phyloP scores from a whole-genome alignment of 2,113 vertebrate species.

The Antechinus stuartii region DNA sequence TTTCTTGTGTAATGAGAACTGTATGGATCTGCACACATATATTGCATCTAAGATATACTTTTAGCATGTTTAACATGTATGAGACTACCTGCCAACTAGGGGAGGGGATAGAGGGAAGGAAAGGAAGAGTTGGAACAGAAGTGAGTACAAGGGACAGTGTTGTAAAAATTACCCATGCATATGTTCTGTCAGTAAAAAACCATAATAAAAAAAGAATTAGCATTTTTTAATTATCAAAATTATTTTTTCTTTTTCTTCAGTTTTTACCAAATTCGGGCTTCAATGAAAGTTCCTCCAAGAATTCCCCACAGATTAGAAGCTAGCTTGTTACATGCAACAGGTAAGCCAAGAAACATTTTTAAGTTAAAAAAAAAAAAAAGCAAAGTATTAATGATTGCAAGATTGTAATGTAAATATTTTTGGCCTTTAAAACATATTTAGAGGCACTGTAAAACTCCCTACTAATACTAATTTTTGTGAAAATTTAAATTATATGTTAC shows the following conservation, averaged over 20 bases:
- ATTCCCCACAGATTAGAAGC: conserved; percentile 96
- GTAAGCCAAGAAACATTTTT: conserved; percentile 84
- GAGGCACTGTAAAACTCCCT: conserved; percentile 8
- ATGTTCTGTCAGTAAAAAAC: too few species aligned
- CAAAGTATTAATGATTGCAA: conserved; percentile 25
- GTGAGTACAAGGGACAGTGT: too few species aligned
- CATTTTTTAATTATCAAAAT: conserved; percentile 70
- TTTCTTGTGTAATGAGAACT: too few species aligned
- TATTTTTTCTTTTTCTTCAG: conserved; percentile 83
- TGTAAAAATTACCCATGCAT: too few species aligned
- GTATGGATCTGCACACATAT: too few species aligned
- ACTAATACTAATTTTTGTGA: neutral
- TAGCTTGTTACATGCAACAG: conserved; percentile 92
- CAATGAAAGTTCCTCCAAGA: conserved; percentile 95
- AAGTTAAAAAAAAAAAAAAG: conserved; percentile 36
- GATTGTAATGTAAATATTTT: conserved; percentile 37
- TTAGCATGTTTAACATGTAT: too few species aligned
- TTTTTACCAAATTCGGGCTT: conserved; percentile 97
- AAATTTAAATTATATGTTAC: neutral
- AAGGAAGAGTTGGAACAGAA: too few species aligned
- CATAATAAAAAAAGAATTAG: neutral
- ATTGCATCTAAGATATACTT: too few species aligned
- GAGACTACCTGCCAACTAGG: too few species aligned
- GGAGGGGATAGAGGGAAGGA: too few species aligned
- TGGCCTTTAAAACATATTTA: conserved; percentile 21